Conservation (phyloP, 2,113 vertebrate genomes). For the Bolborhynchus lineola region DNA sequence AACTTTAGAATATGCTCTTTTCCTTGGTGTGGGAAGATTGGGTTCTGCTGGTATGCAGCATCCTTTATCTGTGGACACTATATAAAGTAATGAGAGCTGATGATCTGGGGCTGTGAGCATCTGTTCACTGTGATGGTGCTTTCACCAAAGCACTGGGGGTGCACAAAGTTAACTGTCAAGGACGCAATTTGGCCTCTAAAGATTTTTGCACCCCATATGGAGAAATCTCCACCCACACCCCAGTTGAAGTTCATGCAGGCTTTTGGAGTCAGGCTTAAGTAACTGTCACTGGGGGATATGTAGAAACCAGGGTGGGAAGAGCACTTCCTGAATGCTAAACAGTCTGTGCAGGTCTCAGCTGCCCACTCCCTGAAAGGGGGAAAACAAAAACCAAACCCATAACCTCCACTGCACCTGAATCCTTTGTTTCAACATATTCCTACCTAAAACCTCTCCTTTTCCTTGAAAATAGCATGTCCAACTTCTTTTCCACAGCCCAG, state of each 20-base stretch:
- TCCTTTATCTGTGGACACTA: not conserved
- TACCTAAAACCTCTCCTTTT: not conserved
- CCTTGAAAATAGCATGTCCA: not conserved
- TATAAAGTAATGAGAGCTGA: conserved; percentile 41
- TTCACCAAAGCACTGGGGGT: conserved; percentile 8
- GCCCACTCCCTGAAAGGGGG: not conserved
- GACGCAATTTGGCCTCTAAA: conserved; percentile 54
- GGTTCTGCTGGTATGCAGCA: not conserved
- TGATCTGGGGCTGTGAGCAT: not conserved
- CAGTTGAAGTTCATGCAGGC: conserved; percentile 17
- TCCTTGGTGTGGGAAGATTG: not conserved
- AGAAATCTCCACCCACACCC: not conserved
- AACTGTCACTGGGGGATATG: not conserved
- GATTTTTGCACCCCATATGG: conserved; percentile 50
- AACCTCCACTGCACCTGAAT: not conserved
- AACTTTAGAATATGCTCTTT: not conserved
- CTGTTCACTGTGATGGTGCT: not conserved
- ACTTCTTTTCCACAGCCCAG: not conserved
- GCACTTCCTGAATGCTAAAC: conserved; percentile 19
- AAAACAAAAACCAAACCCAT: not conserved
- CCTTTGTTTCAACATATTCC: not conserved
- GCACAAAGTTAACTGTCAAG: conserved; percentile 45
- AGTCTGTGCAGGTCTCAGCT: conserved; percentile 12
- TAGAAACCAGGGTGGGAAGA: conserved; percentile 43
- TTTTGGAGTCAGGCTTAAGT: conserved; percentile 30